These are phyloP conservation scores for Trachelus tabidus DNA, from an alignment of 2,888 invertebrate genomes.

Conservation along the genomic window DNA sequence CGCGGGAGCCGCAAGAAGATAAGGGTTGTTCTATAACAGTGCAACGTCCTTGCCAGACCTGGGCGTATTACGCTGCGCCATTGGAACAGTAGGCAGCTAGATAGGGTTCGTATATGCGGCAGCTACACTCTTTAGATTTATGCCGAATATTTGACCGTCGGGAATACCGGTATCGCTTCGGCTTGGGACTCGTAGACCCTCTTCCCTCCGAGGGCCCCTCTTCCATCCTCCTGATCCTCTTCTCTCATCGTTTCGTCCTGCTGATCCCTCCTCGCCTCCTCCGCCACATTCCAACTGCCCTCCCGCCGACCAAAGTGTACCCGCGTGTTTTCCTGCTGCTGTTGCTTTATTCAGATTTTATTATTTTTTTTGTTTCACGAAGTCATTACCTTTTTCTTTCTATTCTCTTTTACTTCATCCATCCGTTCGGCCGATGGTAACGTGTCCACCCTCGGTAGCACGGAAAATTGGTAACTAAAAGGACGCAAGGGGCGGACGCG, in stretches of 20 bases:
- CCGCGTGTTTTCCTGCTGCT: neutral
- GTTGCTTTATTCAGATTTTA: neutral
- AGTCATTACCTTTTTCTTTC: neutral
- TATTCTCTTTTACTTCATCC: neutral
- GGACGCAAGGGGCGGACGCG: neutral
- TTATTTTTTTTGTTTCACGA: neutral
- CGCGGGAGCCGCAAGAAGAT: constrained; percentile 25
- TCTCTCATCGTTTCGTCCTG: neutral
- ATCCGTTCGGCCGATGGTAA: neutral
- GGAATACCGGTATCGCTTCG: constrained; percentile 20
- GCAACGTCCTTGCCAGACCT: constrained; percentile 1
- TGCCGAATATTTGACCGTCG: constrained; percentile 29
- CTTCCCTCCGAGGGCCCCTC: neutral
- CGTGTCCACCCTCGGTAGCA: neutral
- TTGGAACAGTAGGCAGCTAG: neutral
- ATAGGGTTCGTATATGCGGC: neutral
- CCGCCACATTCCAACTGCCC: neutral
- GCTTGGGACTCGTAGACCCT: neutral
- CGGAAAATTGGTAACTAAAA: too few species aligned
- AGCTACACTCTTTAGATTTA: constrained; percentile 23
- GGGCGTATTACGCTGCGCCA: neutral
- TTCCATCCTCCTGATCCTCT: neutral
- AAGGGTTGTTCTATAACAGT: constrained; percentile 21
- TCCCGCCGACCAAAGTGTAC: neutral
- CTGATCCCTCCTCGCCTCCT: neutral